Percentiles rank a stretch among this genome's conserved stretches.
These are phyloP conservation scores for Oxytorus armatus DNA, from an alignment of 2,888 invertebrate genomes.

Conservation along the genomic window DNA sequence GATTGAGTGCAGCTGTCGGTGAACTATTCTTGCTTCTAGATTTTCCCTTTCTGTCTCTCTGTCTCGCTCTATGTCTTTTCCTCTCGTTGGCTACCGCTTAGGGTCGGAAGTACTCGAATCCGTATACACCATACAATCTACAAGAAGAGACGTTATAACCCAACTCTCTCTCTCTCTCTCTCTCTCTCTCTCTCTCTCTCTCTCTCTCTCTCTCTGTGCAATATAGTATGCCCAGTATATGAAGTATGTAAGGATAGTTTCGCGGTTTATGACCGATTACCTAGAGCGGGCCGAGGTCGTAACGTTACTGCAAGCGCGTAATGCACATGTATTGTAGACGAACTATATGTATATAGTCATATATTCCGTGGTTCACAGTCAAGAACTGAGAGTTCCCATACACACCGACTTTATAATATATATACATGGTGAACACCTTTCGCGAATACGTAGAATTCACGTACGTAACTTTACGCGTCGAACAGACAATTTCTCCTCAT, in stretches of 20 bases:
- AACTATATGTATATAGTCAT: constrained; percentile 55
- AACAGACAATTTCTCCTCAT: constrained; percentile 49
- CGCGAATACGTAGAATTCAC: constrained; percentile 61
- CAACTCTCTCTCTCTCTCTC: constrained; percentile 30
- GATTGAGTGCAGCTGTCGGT: constrained; percentile 80
- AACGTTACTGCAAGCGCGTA: constrained; percentile 71
- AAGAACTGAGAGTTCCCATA: constrained; percentile 28
- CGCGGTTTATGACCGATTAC: constrained; percentile 80
- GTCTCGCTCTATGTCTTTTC: not conserved
- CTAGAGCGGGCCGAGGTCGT: constrained; percentile 69
- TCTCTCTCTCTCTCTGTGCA: constrained; percentile 1
- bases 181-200: constrained; percentile 16
- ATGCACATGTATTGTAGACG: constrained; percentile 67
- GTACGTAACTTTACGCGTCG: constrained; percentile 56
- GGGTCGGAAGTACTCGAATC: constrained; percentile 66
- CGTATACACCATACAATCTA: constrained; percentile 37
- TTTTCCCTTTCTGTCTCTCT: constrained; percentile 32
- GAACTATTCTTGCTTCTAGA: constrained; percentile 54
- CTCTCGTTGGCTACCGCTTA: constrained; percentile 44
- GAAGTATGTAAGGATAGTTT: constrained; percentile 73
- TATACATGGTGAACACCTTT: constrained; percentile 38
- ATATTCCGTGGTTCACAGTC: constrained; percentile 16
- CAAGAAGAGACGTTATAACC: constrained; percentile 45
- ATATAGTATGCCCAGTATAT: constrained; percentile 54
- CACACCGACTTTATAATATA: constrained; percentile 29